Conservation (phyloP, 1,140 invertebrate genomes). For the Meloidogyne exigua region DNA sequence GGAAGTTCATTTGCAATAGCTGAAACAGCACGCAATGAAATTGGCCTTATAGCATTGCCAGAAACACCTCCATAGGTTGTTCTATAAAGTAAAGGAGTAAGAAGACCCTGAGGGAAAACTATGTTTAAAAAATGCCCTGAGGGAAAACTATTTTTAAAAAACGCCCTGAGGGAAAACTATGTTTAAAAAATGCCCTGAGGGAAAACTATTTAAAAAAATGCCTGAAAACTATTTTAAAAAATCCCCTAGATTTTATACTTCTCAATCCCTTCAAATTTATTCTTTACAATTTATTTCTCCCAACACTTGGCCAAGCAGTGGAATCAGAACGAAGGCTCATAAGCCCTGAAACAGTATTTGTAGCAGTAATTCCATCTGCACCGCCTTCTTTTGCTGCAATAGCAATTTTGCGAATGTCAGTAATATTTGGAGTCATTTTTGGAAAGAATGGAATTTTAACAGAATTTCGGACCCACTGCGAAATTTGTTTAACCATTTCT, state of each 20-base stretch:
- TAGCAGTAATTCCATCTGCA: constrained; percentile 90
- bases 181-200: no score
- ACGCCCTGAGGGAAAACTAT: no score
- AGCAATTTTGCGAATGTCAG: constrained; percentile 84
- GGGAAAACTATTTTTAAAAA: no score
- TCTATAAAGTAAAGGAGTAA: constrained; percentile 44
- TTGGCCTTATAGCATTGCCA: constrained; percentile 88
- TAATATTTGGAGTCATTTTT: constrained; percentile 96
- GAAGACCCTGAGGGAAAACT: no score
- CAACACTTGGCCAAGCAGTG: constrained; percentile 85
- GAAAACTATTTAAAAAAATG: no score
- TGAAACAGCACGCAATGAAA: constrained; percentile 72
- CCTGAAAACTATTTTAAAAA: no score
- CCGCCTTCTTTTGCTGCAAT: constrained; percentile 83
- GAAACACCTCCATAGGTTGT: constrained; percentile 96
- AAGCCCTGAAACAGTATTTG: constrained; percentile 89
- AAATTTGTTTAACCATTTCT: constrained; percentile 81
- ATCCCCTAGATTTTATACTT: no score
- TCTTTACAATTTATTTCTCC: constrained; percentile 69
- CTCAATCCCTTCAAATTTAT: not conserved
- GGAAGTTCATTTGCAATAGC: constrained; percentile 45
- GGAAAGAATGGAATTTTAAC: constrained; percentile 89
- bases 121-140: no score
- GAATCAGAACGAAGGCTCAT: constrained; percentile 81
- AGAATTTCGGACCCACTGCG: constrained; percentile 76